These are phyloP conservation scores for Blera fallax DNA, from an alignment of 2,888 invertebrate species.

Conservation along the genomic window DNA sequence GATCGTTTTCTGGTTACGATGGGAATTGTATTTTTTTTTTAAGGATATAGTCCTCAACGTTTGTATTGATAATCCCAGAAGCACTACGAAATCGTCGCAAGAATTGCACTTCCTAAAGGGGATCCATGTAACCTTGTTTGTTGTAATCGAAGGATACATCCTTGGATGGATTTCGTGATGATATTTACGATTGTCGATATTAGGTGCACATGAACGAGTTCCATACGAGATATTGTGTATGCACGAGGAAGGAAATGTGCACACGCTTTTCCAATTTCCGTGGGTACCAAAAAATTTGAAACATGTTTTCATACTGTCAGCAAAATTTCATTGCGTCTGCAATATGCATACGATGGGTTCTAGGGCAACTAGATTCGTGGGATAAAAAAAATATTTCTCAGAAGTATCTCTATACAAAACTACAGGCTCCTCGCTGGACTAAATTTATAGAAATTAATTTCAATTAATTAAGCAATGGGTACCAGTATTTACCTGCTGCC, in stretches of 20 bases:
- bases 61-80: conserved; percentile 38
- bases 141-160: conserved; percentile 54
- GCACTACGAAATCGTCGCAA: conserved; percentile 13
- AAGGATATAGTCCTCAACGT: conserved; percentile 17
- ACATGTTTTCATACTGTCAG: conserved; percentile 37
- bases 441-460: no score
- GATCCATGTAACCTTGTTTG: not conserved
- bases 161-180: conserved; percentile 58
- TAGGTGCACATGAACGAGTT: conserved; percentile 53
- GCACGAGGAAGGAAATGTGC: conserved; percentile 14
- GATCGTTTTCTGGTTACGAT: conserved; percentile 11
- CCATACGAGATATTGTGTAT: not conserved
- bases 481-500: no score
- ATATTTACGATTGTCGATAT: conserved; percentile 63
- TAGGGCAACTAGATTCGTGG: not conserved
- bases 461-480: no score
- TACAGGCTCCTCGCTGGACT: no score
- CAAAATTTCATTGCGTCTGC: conserved; percentile 7
- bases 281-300: conserved; percentile 9
- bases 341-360: conserved; percentile 1
- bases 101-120: conserved; percentile 14
- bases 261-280: conserved; percentile 33
- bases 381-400: no score
- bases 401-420: no score
- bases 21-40: not conserved